Evolutionary conservation across 2,113 vertebrate species (phyloP), one percentile per base, ranked within the genome.

Genomic region (Rhinopomastus cyanomelas): DNA sequence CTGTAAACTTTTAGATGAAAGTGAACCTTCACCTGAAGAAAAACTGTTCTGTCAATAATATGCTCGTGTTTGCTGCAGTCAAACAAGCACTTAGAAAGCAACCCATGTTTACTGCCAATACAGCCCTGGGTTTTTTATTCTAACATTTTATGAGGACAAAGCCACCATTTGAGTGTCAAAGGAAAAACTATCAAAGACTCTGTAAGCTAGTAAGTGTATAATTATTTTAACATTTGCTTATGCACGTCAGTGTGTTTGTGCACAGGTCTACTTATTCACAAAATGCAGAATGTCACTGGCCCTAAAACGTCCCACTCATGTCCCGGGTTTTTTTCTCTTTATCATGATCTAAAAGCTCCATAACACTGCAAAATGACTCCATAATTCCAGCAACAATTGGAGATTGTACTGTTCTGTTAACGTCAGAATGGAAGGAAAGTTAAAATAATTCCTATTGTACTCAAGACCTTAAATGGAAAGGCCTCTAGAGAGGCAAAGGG

Each of bases 1-100:
- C 72, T 95, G 56, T 83, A 92, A 89, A 69, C 25, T 87, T 94
- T 19, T n/a, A 42, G 49, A 69, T 61, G 79, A 93, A 95, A 57
- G 62, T 75, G 57, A 78, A 57, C 20, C 48, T 83, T 65, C 68
- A 80, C 89, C 34, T 61, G 60, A 73, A 78, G 78, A 87, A 92
- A 93, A 94, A 80, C 55, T 92, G 36, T 27, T 95, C 60, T 85
- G 59, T 80, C 89, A 88, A 53, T 79, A 77, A 71, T 1, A 29
- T 9, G 51, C 56, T 48, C 26, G 62, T 52, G 66, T 51, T 88
- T 62, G 51, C 62, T 75, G 80, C 90, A 91, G 48, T 39, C 87
- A 77, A 49, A 73, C 34, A 53, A 69, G 44, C 61, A 36, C 67
- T 67, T 14, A 11, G 53, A 92, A 72, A 81, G 61, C 36, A 86